These are phyloP conservation scores for Hirtodrosophila histrioides DNA, from an alignment of 2,888 invertebrate species.

Conservation along the genomic window DNA sequence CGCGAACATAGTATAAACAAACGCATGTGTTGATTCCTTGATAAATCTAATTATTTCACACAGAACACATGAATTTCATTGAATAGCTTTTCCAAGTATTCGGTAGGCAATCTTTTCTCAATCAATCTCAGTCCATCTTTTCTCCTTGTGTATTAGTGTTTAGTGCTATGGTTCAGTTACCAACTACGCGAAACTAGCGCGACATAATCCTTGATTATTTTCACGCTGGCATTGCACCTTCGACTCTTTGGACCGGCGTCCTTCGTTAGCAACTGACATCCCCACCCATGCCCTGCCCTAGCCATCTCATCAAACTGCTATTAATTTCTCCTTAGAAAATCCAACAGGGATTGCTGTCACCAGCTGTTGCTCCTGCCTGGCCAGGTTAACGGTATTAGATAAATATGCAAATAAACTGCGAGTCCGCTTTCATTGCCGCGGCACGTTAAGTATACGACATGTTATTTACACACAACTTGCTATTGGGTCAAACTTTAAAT, in stretches of 20 bases:
- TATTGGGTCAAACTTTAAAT: conserved; percentile 53
- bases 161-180: conserved; percentile 37
- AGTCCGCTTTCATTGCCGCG: conserved; percentile 33
- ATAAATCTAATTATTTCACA: too few species aligned
- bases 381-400: conserved; percentile 66
- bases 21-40: too few species aligned
- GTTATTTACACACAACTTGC: conserved; percentile 51
- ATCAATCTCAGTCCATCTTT: background rate
- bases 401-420: conserved; percentile 74
- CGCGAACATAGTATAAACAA: too few species aligned
- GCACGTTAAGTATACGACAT: conserved; percentile 58
- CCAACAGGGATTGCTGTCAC: conserved; percentile 63
- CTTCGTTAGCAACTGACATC: background rate
- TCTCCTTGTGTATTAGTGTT: conserved; percentile 35
- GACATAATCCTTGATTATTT: conserved; percentile 67
- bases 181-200: conserved; percentile 50
- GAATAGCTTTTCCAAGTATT: too few species aligned
- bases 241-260: conserved; percentile 30
- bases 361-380: conserved; percentile 58
- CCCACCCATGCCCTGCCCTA: background rate
- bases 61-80: too few species aligned
- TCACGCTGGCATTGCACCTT: conserved; percentile 74
- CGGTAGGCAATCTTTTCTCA: too few species aligned
- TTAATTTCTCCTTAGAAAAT: conserved; percentile 57
- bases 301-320: conserved; percentile 59